Evolutionary conservation across 2,797 vertebrate species (phyloP).

Genomic region (Parauchenoglanis punctatus): DNA sequence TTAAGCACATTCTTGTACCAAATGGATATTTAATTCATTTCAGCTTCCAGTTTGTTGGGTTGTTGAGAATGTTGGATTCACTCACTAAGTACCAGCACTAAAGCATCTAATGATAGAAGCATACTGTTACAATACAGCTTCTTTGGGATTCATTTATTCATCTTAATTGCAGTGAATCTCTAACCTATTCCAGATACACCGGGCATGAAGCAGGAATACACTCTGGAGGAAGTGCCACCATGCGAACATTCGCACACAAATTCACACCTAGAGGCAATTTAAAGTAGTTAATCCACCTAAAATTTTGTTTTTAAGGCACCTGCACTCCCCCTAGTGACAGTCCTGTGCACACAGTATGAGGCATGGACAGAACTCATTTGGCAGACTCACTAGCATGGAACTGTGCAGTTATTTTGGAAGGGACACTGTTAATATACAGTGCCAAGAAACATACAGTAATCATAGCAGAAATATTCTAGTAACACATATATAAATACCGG

Average conservation of each 20-base stretch:
- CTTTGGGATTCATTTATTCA: not conserved
- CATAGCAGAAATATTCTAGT: not conserved
- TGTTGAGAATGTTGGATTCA: not conserved
- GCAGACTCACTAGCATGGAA: not conserved
- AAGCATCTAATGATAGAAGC: not conserved
- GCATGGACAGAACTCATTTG: not conserved
- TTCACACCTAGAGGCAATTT: not conserved
- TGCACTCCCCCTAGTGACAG: not conserved
- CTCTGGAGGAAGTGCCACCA: not conserved
- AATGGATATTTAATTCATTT: not conserved
- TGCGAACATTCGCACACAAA: not conserved
- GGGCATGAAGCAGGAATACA: not conserved
- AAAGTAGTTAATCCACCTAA: not conserved
- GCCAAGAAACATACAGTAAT: not conserved
- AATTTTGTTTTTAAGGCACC: not conserved
- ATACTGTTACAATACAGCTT: not conserved
- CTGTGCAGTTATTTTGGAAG: not conserved
- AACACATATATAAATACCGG: not conserved
- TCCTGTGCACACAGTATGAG: not conserved
- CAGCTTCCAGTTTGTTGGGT: no score
- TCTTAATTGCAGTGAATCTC: not conserved
- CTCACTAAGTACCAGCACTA: not conserved
- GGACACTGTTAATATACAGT: not conserved
- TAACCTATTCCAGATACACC: no score
- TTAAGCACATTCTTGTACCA: not conserved